A percentile compares a stretch with the other conserved stretches of the same genome.
Conservation (phyloP, 2,113 vertebrate species). For the Andinoacara biseriatus region DNA sequence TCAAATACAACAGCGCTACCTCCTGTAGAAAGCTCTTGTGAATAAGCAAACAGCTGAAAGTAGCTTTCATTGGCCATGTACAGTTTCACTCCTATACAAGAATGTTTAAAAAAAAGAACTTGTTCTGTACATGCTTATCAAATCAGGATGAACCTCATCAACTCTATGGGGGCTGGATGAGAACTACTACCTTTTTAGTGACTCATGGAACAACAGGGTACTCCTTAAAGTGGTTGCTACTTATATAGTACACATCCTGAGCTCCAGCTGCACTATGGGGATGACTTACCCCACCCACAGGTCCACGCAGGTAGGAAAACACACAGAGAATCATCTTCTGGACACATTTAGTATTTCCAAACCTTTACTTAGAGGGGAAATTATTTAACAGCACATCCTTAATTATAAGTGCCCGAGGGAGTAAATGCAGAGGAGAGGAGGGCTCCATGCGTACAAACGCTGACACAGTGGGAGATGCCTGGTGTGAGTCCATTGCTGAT, state of each 20-base stretch:
- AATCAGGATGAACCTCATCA: neutral
- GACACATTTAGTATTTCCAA: conserved; percentile 34
- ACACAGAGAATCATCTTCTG: neutral
- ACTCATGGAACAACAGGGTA: neutral
- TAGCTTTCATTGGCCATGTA: neutral
- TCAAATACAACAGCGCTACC: neutral
- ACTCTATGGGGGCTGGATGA: neutral
- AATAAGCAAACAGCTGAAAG: neutral
- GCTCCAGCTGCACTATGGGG: conserved; percentile 18
- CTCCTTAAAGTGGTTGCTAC: conserved; percentile 13
- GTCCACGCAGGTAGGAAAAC: conserved; percentile 21
- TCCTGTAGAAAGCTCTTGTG: neutral
- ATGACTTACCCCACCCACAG: conserved; percentile 19
- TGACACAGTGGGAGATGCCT: conserved; percentile 40
- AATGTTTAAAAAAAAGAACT: neutral
- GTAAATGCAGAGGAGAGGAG: conserved; percentile 41
- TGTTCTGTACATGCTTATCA: neutral
- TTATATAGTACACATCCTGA: conserved; percentile 17
- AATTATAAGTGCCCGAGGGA: conserved; percentile 50
- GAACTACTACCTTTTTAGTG: conserved; percentile 12
- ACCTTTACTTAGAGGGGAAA: conserved; percentile 42
- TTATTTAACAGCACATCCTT: conserved; percentile 30
- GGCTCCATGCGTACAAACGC: conserved; percentile 39
- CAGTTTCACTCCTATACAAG: neutral
- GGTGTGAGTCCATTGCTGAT: conserved; percentile 34